These are phyloP conservation scores for Nansenia antarctica DNA, from an alignment of 2,113 vertebrate species.

Conservation along the genomic window DNA sequence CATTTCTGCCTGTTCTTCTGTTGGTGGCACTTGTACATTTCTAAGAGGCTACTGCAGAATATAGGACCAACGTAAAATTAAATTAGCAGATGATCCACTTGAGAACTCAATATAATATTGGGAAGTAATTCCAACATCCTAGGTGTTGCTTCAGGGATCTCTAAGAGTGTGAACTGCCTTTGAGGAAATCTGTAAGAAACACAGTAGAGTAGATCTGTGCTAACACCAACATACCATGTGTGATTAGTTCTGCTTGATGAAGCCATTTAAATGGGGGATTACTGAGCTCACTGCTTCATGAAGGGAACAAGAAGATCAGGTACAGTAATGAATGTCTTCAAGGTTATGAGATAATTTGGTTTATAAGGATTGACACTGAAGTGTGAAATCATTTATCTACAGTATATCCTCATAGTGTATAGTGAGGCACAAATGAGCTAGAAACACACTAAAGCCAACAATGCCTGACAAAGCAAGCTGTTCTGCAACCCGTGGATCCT, in stretches of 20 bases:
- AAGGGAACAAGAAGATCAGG: conserved; percentile 26
- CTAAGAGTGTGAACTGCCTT: not conserved
- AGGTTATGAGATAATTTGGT: conserved; percentile 38
- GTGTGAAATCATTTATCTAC: not conserved
- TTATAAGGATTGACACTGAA: conserved; percentile 12
- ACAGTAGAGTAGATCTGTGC: conserved; percentile 18
- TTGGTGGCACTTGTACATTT: conserved; percentile 46
- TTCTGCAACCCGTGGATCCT: conserved; percentile 60
- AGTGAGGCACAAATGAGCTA: conserved; percentile 55
- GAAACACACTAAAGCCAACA: conserved; percentile 69
- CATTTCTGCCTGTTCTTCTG: conserved; percentile 35
- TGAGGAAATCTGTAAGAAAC: conserved; percentile 30
- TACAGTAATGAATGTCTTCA: conserved; percentile 47
- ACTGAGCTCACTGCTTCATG: conserved; percentile 41
- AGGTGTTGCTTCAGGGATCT: conserved; percentile 27
- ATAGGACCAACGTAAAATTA: conserved; percentile 32
- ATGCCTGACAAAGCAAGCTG: conserved; percentile 72
- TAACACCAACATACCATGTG: conserved; percentile 31
- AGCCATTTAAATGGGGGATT: conserved; percentile 44
- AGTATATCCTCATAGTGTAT: conserved; percentile 59
- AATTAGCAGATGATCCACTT: conserved; percentile 16
- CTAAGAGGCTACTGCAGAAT: conserved; percentile 33
- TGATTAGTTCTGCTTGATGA: conserved; percentile 44
- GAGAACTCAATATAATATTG: not conserved
- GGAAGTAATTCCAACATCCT: conserved; percentile 21